These are phyloP conservation scores for Stratiomys singularior DNA, from an alignment of 2,888 invertebrate species.

Conservation along the genomic window DNA sequence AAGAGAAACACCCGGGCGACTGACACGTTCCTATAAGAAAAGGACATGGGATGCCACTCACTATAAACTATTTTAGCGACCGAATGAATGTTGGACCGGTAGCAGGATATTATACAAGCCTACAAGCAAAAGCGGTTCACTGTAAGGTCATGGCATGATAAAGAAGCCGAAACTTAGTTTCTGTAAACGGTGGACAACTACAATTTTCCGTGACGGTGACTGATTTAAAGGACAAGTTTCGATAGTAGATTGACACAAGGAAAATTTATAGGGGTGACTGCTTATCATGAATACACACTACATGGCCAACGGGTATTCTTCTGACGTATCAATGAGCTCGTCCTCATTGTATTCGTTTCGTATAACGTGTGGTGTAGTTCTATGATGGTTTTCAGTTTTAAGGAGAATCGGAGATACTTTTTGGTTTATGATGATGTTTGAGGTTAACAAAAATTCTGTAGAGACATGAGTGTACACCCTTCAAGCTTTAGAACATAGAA, in stretches of 20 bases:
- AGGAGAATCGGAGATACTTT: too few species aligned
- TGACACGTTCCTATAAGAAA: neutral
- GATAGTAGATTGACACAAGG: constrained; percentile 29
- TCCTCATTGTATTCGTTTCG: too few species aligned
- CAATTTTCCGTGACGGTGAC: constrained; percentile 38
- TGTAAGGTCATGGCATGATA: neutral
- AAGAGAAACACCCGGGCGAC: neutral
- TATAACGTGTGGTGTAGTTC: too few species aligned
- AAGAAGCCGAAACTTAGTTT: neutral
- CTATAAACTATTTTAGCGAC: constrained; percentile 28
- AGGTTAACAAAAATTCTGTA: too few species aligned
- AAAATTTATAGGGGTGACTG: constrained; percentile 26
- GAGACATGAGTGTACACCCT: too few species aligned
- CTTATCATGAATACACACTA: constrained; percentile 27
- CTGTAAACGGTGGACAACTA: constrained; percentile 7
- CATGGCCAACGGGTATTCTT: neutral
- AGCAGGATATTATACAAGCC: constrained; percentile 35
- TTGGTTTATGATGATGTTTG: too few species aligned
- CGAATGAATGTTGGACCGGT: constrained; percentile 4
- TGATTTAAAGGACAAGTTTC: constrained; percentile 37
- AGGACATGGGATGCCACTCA: constrained; percentile 42
- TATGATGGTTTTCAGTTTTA: too few species aligned
- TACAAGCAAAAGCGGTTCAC: constrained; percentile 16
- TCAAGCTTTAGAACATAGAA: too few species aligned
- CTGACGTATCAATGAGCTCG: neutral